Evolutionary conservation across 37 sponge, comb jelly and placozoan genomes (phyloP), one percentile per base, ranked within the genome.

Genomic region (Ephydatia muelleri): DNA sequence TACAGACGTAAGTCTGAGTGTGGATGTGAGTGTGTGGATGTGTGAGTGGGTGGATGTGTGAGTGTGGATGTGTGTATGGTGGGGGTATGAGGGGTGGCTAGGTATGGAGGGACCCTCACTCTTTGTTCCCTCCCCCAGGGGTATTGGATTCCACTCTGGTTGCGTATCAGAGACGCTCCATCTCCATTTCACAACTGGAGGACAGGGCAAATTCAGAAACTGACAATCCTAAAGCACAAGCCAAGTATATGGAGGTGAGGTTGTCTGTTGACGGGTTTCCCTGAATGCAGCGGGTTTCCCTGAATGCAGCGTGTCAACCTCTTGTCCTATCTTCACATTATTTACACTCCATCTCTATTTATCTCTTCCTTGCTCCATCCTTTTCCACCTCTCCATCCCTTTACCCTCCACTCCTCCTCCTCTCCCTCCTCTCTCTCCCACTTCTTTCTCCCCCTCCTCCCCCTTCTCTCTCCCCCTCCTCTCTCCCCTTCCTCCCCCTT

Each of bases 171-270:
- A 26, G 69, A 29, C 5, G 26, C 77, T 75, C n/a, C 31, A 27
- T 37, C 6, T 85, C 86, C 32, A 27, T 78, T 34, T 33, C n/a
- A 9, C 81, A 76, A 12, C 77, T 95, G 39, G 96, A 95, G 68
- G 81, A 76, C 43, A 57, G 86, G 70, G 96, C 96, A n/a, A 95
- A 95, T 37, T 33, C 31, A 3, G 88, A 95, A 67, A 65, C 88
- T 64, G 87, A 95, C 70, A 81, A 92, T 67, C 71, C 96, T 2
- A n/a, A 47, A 27, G 79, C 68, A 0, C 96, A 95, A 37, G 90
- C 91, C 0, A 37, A 43, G 36, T 95, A 95, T 47, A 74, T 95
- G 31, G 83, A 83, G 83, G 94, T 93, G 34, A 38, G 77, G 13
- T 8, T 49, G 33, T n/a, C n/a, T n/a, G n/a, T n/a, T n/a, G n/a